Base-by-base conservation (phyloP, 2,113 vertebrate species). In the Smithornis capensis region DNA sequence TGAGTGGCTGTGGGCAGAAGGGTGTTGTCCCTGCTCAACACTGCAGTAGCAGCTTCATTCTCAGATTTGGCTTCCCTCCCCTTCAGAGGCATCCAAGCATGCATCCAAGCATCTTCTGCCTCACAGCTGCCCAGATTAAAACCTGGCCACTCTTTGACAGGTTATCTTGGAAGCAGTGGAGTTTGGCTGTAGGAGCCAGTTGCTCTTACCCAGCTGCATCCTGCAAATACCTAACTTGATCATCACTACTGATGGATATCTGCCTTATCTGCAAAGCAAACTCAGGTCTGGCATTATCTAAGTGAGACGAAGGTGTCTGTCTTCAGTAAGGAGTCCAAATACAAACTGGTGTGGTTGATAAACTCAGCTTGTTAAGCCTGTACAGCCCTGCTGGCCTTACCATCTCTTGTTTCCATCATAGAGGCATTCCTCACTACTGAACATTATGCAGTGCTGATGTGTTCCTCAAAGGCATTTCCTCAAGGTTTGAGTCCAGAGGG, bases 391-490 rank as follows among this genome's bases (percentile, higher is more conserved):
- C 74, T 73, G 60, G 42, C 22, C 6, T 87, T 69, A 52, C 44
- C 55, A 18, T 18, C 60, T 56, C 62, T 85, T 56, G 35, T 87
- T 85, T 93, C 65, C 56, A 90, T n/a, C 35, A 75, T 47, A 59
- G 40, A 73, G 49, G 31, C 49, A 76, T 92, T 86, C 28, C 53
- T 86, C 67, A 85, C 67, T 40, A 9, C n/a, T 47, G 47, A 76
- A 44, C 3, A 3, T 79, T 18, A 62, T 6, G 33, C 33, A 59
- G 74, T 21, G 75, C 65, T 82, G 44, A 68, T 27, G 13, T 79
- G 62, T 85, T 75, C 83, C 79, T 93, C 44, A 89, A 94, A 96
- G 92, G 67, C 31, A 59, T 83, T 93, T 93, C 45, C 82, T 92
- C 7, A 4, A 42, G 31, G 37, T 83, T 68, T 62, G 37, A 73